These are phyloP conservation scores for Coptodon bakossiorum DNA, from an alignment of 2,113 vertebrate genomes.

Conservation along the genomic window DNA sequence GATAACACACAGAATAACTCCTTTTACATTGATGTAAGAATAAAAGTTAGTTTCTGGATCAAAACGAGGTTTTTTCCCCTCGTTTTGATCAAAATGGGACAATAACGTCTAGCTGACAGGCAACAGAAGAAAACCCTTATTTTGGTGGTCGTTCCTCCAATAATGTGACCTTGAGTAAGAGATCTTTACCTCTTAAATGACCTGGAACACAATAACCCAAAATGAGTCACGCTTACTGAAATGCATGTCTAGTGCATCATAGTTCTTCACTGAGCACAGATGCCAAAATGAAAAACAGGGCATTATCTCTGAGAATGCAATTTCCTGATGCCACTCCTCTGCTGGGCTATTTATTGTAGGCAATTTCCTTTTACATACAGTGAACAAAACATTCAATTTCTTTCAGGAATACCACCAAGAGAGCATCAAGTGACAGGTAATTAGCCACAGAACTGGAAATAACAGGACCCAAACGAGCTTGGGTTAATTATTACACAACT, in stretches of 20 bases:
- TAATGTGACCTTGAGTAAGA: background rate
- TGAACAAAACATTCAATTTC: background rate
- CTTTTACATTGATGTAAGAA: background rate
- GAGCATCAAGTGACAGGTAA: slow-evolving; percentile 22
- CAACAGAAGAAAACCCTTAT: background rate
- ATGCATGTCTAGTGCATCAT: background rate
- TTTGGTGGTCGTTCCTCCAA: background rate
- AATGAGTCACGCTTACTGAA: background rate
- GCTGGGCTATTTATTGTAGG: background rate
- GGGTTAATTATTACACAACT: slow-evolving; percentile 6
- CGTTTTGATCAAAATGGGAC: background rate
- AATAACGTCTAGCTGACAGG: background rate
- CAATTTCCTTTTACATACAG: background rate
- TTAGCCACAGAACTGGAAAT: background rate
- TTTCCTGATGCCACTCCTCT: background rate
- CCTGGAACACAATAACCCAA: background rate
- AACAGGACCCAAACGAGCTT: background rate
- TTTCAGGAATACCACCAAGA: background rate
- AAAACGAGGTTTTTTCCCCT: background rate
- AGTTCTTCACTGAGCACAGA: background rate
- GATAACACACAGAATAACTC: background rate
- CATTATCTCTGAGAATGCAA: background rate
- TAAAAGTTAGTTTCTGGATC: background rate
- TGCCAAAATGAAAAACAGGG: background rate
- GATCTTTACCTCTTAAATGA: background rate